Evolutionary conservation across 1,140 invertebrate genomes (phyloP).

Genomic region (Zaprionus ornatus): DNA sequence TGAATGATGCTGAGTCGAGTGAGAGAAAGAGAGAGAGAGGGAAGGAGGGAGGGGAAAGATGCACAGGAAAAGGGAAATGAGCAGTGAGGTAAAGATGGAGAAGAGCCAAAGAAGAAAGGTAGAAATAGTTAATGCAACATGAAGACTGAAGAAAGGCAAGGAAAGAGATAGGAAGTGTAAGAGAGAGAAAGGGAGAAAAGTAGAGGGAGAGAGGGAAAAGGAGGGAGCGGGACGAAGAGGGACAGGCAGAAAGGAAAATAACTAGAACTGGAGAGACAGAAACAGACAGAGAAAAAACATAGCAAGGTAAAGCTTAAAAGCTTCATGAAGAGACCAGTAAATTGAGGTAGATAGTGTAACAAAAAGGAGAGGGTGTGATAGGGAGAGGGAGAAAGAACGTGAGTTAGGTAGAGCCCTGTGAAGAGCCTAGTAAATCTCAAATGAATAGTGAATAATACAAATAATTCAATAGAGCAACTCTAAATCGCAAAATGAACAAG

Average conservation of each 20-base stretch:
- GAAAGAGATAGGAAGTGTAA: not conserved
- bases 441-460: not conserved
- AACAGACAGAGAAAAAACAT: not conserved
- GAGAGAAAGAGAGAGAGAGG: not conserved
- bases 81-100: not conserved
- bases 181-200: not conserved
- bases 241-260: not conserved
- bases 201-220: not conserved
- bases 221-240: too few relatives aligned
- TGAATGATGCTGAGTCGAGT: constrained; percentile 66
- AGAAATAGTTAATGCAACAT: not conserved
- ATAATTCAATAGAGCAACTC: not conserved
- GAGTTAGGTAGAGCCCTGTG: not conserved
- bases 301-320: not conserved
- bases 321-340: not conserved
- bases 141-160: not conserved
- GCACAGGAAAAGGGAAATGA: not conserved
- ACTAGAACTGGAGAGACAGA: not conserved
- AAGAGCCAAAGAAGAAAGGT: not conserved
- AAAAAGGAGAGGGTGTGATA: not conserved
- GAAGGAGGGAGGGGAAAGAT: not conserved
- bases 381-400: not conserved
- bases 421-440: not conserved
- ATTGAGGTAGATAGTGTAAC: not conserved
- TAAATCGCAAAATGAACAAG: not conserved